phyloP scores from a whole-genome alignment of 2,888 invertebrate species.

The Chrysopilus asiliformis region DNA sequence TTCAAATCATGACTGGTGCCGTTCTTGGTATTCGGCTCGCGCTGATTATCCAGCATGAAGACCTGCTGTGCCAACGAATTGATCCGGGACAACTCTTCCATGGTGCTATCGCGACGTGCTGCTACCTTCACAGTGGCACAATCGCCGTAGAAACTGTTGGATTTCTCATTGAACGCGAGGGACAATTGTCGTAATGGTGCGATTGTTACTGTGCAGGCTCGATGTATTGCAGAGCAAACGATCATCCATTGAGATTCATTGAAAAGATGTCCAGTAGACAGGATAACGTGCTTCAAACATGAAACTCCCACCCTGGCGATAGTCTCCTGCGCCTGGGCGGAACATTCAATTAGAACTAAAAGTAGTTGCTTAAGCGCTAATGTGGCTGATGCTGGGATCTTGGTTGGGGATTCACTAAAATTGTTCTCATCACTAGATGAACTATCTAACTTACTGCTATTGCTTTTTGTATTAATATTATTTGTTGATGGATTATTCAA shows the following conservation, averaged over 20 bases:
- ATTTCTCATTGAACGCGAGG: conserved; percentile 79
- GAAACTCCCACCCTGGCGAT: conserved; percentile 86
- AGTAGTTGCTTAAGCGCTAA: conserved; percentile 76
- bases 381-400: conserved; percentile 49
- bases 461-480: conserved; percentile 18
- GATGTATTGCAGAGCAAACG: conserved; percentile 64
- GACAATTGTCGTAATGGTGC: conserved; percentile 78
- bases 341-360: conserved; percentile 76
- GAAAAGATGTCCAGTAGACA: conserved; percentile 70
- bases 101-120: conserved; percentile 72
- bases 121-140: conserved; percentile 87
- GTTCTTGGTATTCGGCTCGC: conserved; percentile 24
- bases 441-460: conserved; percentile 24
- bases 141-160: conserved; percentile 90
- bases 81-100: conserved; percentile 70
- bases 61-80: conserved; percentile 86
- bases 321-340: conserved; percentile 78
- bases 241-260: conserved; percentile 79
- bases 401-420: conserved; percentile 33
- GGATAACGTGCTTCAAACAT: conserved; percentile 72
- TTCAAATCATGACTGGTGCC: conserved; percentile 28
- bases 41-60: conserved; percentile 45
- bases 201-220: conserved; percentile 75
- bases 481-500: conserved; percentile 11
- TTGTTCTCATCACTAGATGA: conserved; percentile 33